phyloP scores from a whole-genome alignment of 2,113 vertebrate species.

The Carettochelys insculpta region DNA sequence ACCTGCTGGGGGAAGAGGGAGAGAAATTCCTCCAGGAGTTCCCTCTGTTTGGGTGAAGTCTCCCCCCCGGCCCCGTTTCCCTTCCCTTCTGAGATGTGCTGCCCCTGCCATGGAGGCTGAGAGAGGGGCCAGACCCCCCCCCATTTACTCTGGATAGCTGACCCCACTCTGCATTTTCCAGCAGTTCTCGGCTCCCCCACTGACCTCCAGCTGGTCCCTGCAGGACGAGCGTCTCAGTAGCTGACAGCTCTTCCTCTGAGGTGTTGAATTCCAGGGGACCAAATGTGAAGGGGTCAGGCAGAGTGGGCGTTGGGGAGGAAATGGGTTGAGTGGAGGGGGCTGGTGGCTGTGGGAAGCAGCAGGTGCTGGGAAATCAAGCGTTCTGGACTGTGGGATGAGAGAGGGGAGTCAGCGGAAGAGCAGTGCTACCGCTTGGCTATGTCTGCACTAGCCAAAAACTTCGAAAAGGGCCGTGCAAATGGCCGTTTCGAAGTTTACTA shows the following conservation, averaged over 20 bases:
- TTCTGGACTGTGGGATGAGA: background rate
- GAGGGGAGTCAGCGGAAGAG: background rate
- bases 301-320: background rate
- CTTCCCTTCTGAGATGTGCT: background rate
- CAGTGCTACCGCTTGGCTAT: too few relatives aligned
- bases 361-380: background rate
- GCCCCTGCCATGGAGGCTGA: background rate
- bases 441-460: too few relatives aligned
- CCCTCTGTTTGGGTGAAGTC: background rate
- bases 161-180: background rate
- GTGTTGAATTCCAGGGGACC: background rate
- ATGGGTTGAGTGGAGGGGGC: background rate
- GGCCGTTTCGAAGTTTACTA: too few relatives aligned
- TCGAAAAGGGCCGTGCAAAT: too few relatives aligned
- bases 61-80: background rate
- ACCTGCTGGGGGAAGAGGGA: background rate
- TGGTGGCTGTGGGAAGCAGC: background rate
- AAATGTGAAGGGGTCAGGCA: background rate
- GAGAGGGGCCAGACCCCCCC: background rate
- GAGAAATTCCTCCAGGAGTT: background rate
- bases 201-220: background rate
- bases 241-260: background rate
- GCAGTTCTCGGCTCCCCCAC: background rate
- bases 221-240: background rate
- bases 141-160: background rate